phyloP scores from a whole-genome alignment of 2,888 invertebrate genomes.

The Eilema caniola region DNA sequence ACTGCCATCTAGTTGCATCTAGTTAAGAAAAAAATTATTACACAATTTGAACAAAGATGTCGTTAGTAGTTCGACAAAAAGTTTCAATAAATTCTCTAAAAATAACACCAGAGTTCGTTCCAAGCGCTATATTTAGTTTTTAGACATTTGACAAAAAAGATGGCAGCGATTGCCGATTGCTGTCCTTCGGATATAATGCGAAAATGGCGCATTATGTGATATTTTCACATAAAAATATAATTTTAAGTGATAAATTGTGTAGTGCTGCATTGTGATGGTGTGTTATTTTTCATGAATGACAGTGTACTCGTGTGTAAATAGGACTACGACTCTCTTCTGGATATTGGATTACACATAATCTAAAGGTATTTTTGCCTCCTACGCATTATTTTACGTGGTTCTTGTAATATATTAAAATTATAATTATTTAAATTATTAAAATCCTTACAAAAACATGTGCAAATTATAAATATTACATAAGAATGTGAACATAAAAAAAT shows the following conservation, averaged over 20 bases:
- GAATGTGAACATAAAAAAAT: conserved; percentile 59
- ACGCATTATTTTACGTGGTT: conserved; percentile 66
- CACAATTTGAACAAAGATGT: conserved; percentile 61
- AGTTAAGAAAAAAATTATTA: conserved; percentile 5
- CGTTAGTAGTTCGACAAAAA: conserved; percentile 57
- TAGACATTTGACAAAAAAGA: conserved; percentile 87
- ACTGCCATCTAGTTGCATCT: conserved; percentile 68
- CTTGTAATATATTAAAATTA: conserved; percentile 44
- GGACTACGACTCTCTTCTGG: conserved; percentile 82
- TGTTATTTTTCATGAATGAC: conserved; percentile 80
- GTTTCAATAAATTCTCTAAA: conserved; percentile 79
- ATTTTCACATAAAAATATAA: conserved; percentile 82
- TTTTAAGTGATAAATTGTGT: conserved; percentile 84
- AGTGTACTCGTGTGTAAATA: conserved; percentile 83
- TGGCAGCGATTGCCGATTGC: conserved; percentile 86
- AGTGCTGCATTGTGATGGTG: conserved; percentile 84
- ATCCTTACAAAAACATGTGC: conserved; percentile 34
- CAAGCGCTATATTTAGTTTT: conserved; percentile 86
- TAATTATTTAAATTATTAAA: conserved; percentile 34
- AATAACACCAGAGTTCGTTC: conserved; percentile 87
- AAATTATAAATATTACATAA: conserved; percentile 77
- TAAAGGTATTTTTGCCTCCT: conserved; percentile 84
- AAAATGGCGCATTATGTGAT: conserved; percentile 86
- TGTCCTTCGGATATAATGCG: conserved; percentile 83
- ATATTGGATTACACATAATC: conserved; percentile 86